phyloP scores from a whole-genome alignment of 2,888 invertebrate genomes.

The Scrobipalpa atriplicella region DNA sequence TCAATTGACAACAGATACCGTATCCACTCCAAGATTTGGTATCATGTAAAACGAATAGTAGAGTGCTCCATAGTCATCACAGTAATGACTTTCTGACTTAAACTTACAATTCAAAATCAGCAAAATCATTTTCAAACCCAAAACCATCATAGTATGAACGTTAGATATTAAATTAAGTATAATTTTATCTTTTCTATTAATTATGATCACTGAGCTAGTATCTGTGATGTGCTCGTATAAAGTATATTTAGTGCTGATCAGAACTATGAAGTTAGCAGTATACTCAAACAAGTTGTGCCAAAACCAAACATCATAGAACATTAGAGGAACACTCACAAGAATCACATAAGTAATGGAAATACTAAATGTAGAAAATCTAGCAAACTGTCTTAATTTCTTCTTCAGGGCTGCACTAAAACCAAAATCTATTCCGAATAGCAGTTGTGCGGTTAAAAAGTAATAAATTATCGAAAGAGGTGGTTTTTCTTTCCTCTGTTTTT shows the following conservation, averaged over 20 bases:
- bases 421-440: not conserved
- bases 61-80: not conserved
- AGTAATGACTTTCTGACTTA: not conserved
- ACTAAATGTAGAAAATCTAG: not conserved
- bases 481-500: not conserved
- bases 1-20: not conserved
- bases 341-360: not conserved
- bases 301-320: not conserved
- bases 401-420: not conserved
- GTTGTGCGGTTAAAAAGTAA: slow-evolving; percentile 4
- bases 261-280: not conserved
- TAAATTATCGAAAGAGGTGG: not conserved
- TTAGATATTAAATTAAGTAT: not conserved
- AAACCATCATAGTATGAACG: not conserved
- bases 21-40: slow-evolving; percentile 8
- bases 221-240: not conserved
- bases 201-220: not conserved
- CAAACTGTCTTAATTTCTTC: not conserved
- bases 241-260: not conserved
- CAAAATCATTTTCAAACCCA: not conserved
- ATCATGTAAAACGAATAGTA: slow-evolving; percentile 18
- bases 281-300: not conserved
- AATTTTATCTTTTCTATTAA: slow-evolving; percentile 7
- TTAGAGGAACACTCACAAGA: not conserved
- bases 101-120: not conserved